phyloP scores from a whole-genome alignment of 2,797 vertebrate genomes.

The Fringilla coelebs region DNA sequence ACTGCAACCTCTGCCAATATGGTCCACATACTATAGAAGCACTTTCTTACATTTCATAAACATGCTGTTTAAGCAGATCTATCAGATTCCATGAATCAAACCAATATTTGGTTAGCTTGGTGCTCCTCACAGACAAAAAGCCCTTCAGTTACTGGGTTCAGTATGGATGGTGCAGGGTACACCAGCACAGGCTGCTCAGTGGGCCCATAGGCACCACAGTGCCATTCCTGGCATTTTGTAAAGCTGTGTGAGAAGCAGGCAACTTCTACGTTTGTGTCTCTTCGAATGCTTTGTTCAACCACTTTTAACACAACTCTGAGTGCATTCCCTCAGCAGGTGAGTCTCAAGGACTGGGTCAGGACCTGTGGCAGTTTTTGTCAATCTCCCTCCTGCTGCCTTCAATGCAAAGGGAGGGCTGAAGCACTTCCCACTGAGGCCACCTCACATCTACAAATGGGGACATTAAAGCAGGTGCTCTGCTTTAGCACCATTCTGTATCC shows the following conservation, averaged over 20 bases:
- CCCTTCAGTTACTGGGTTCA: background rate
- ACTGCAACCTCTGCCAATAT: fast-evolving
- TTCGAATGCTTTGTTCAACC: background rate
- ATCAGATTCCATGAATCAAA: fast-evolving
- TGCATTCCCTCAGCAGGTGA: background rate
- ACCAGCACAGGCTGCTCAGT: fast-evolving
- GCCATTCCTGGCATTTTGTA: fast-evolving
- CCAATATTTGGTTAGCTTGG: background rate
- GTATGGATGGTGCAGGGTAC: background rate
- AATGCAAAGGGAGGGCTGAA: background rate
- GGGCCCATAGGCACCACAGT: fast-evolving
- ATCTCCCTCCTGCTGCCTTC: background rate
- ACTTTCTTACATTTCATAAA: background rate
- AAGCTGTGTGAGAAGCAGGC: background rate
- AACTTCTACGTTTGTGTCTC: fast-evolving
- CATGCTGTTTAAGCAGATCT: background rate
- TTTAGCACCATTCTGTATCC: background rate
- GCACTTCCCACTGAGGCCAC: background rate
- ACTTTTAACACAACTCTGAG: background rate
- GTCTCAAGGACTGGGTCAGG: background rate
- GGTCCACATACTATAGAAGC: fast-evolving
- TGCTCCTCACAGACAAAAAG: background rate
- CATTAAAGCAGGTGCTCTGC: background rate
- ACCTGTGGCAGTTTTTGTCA: background rate
- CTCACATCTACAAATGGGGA: background rate